phyloP scores from a whole-genome alignment of 2,888 invertebrate species.

The Hirtodrosophila cameraria region DNA sequence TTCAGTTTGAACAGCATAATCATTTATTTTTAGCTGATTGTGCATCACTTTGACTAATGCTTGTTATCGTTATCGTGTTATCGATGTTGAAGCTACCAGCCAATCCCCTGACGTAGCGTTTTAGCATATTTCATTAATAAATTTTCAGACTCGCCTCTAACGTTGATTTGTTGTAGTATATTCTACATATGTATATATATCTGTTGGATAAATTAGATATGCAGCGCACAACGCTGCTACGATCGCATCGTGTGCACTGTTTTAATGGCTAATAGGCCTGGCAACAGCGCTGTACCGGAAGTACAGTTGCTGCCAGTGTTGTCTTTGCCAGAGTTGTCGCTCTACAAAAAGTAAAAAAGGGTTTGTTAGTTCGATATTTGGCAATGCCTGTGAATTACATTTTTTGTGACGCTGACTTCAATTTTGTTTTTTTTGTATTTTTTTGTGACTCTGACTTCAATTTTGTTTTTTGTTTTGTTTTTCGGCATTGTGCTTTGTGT shows the following conservation, averaged over 20 bases:
- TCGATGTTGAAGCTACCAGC: constrained; percentile 17
- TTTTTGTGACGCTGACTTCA: neutral
- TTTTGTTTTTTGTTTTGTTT: constrained; percentile 20
- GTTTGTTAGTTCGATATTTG: neutral
- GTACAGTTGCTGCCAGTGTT: constrained; percentile 46
- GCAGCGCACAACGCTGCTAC: constrained; percentile 36
- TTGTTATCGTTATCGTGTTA: constrained; percentile 21
- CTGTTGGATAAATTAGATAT: constrained; percentile 30
- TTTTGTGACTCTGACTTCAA: constrained; percentile 1
- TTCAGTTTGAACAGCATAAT: constrained; percentile 38
- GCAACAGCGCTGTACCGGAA: constrained; percentile 67
- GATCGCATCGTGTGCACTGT: constrained; percentile 51
- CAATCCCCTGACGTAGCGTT: constrained; percentile 22
- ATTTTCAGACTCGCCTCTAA: constrained; percentile 40
- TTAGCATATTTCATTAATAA: constrained; percentile 58
- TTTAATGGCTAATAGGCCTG: constrained; percentile 65
- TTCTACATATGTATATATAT: too few relatives aligned
- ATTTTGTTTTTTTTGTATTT: constrained; percentile 4
- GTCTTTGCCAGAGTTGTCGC: constrained; percentile 16
- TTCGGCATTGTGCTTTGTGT: constrained; percentile 53
- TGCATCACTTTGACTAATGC: constrained; percentile 8
- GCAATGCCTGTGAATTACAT: neutral
- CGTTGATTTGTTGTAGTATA: constrained; percentile 1
- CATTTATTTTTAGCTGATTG: constrained; percentile 60
- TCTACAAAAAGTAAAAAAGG: neutral